Conservation (phyloP, 2,797 vertebrate genomes). For the Cetoscarus ocellatus region DNA sequence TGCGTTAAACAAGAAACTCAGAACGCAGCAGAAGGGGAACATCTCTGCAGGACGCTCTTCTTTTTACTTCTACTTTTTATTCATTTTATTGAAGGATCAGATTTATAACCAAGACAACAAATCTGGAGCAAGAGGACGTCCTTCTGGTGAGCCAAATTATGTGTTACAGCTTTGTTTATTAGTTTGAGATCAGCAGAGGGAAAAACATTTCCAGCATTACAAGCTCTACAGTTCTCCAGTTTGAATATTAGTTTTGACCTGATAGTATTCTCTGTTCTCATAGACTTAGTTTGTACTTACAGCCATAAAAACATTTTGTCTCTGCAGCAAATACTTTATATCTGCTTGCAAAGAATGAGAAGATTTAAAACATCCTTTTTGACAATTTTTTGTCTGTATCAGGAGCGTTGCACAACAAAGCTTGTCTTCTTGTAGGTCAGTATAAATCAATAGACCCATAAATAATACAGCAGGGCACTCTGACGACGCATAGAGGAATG, state of each 20-base stretch:
- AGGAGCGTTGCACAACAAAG: not conserved
- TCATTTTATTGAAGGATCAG: slow-evolving; percentile 19
- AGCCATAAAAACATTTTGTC: not conserved
- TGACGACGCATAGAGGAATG: not conserved
- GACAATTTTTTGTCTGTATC: not conserved
- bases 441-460: slow-evolving; percentile 32
- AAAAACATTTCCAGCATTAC: not conserved
- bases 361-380: not conserved
- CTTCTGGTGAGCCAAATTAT: slow-evolving; percentile 56
- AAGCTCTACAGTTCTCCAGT: not conserved
- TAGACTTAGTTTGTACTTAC: not conserved
- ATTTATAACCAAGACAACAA: slow-evolving; percentile 5
- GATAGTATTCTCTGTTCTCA: too few relatives aligned
- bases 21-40: not conserved
- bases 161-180: not conserved
- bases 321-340: not conserved
- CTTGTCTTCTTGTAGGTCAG: not conserved
- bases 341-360: not conserved
- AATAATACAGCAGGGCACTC: slow-evolving; percentile 32
- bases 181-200: not conserved
- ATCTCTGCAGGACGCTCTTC: not conserved
- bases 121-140: slow-evolving; percentile 1
- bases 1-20: not conserved
- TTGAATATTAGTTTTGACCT: too few relatives aligned
- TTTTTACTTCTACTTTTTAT: not conserved